phyloP scores from a whole-genome alignment of 1,140 invertebrate species.

The Hycleus phaleratus region DNA sequence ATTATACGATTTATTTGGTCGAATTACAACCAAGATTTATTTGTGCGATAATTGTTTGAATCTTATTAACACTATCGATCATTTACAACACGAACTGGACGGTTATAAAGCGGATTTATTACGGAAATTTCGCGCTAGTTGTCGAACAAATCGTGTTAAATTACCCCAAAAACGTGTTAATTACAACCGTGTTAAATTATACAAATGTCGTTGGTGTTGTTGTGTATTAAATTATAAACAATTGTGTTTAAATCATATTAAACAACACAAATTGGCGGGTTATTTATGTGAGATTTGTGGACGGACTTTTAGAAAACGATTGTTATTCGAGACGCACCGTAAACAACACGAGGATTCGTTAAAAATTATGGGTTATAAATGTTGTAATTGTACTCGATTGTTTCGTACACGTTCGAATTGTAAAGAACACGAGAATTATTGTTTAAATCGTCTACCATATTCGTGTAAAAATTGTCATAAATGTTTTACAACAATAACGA shows the following conservation, averaged over 20 bases:
- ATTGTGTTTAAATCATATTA: conserved; percentile 17
- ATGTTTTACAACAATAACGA: conserved; percentile 33
- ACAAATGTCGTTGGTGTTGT: conserved; percentile 20
- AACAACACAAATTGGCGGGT: conserved; percentile 10
- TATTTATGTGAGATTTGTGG: conserved; percentile 26
- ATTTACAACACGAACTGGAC: conserved; percentile 22
- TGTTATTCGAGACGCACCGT: conserved; percentile 6
- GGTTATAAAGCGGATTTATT: conserved; percentile 16
- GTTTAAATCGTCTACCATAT: conserved; percentile 31
- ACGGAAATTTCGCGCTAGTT: not conserved
- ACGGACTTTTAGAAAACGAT: conserved; percentile 5
- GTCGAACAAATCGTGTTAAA: conserved; percentile 6
- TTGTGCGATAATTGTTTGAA: conserved; percentile 24
- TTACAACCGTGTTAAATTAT: not conserved
- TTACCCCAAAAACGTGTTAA: not conserved
- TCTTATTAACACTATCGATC: conserved; percentile 8
- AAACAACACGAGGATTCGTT: conserved; percentile 5
- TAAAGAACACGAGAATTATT: conserved; percentile 35
- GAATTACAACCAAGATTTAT: conserved; percentile 25
- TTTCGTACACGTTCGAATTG: conserved; percentile 24
- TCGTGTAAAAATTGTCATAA: conserved; percentile 34
- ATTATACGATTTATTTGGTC: conserved; percentile 25
- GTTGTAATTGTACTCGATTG: conserved; percentile 20
- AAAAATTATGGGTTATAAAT: conserved; percentile 9
- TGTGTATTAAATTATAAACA: conserved; percentile 13